Evolutionary conservation across 2,113 vertebrate genomes (phyloP).

Genomic region (Hippolais icterina): DNA sequence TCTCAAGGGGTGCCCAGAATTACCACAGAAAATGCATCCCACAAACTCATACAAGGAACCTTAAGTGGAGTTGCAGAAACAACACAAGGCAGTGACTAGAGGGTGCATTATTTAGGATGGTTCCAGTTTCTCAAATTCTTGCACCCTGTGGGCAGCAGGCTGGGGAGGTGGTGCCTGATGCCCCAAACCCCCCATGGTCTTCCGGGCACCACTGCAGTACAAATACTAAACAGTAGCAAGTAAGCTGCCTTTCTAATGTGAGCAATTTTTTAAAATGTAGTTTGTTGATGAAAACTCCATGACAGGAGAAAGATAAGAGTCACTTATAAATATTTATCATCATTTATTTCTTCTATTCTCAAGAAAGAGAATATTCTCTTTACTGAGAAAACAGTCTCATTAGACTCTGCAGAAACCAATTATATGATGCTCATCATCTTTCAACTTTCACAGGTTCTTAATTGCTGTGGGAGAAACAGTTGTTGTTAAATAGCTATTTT

Average conservation of each 20-base stretch:
- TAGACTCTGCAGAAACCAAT: conserved; percentile 34
- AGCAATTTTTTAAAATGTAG: not conserved
- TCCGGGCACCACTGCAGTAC: not conserved
- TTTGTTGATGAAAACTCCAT: not conserved
- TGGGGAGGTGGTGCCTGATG: not conserved
- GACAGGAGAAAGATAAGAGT: not conserved
- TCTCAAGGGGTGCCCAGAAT: not conserved
- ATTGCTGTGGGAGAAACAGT: conserved; percentile 49
- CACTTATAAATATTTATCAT: conserved; percentile 52
- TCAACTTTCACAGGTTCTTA: conserved; percentile 43
- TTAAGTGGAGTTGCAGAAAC: not conserved
- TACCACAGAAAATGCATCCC: not conserved
- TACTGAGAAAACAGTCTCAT: conserved; percentile 14
- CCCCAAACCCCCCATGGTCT: not conserved
- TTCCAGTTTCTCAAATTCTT: not conserved
- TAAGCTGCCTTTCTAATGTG: not conserved
- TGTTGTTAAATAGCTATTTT: conserved; percentile 56
- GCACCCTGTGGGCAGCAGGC: not conserved
- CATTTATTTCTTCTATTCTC: conserved; percentile 12
- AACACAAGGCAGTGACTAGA: not conserved
- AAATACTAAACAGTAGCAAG: not conserved
- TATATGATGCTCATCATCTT: conserved; percentile 38
- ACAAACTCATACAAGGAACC: not conserved
- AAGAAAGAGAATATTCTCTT: conserved; percentile 33
- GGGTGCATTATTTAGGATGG: not conserved